Percentiles rank a stretch among this genome's conserved stretches.
These are phyloP conservation scores for Gobio gobio DNA, from an alignment of 2,113 vertebrate species.

Conservation along the genomic window DNA sequence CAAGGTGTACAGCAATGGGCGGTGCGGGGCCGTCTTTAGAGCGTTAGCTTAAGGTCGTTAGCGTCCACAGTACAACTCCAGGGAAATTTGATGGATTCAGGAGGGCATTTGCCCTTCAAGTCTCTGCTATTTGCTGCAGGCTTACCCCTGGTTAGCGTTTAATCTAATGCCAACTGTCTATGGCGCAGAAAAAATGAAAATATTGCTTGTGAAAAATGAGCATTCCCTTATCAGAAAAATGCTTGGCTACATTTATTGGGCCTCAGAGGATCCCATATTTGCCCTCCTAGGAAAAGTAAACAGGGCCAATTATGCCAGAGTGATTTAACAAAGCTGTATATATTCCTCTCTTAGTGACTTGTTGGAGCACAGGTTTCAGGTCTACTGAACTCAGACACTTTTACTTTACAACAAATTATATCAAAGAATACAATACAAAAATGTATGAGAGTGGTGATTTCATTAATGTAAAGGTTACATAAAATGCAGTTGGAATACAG, in stretches of 20 bases:
- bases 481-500: neutral
- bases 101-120: constrained; percentile 81
- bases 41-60: constrained; percentile 78
- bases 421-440: neutral
- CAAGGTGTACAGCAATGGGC: neutral
- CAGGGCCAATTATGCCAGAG: constrained; percentile 76
- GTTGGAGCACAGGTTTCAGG: constrained; percentile 64
- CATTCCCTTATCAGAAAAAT: constrained; percentile 73
- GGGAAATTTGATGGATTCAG: constrained; percentile 74
- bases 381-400: neutral
- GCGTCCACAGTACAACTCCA: constrained; percentile 53
- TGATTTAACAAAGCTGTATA: constrained; percentile 73
- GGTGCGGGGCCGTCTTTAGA: constrained; percentile 67
- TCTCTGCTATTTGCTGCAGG: constrained; percentile 74
- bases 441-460: neutral
- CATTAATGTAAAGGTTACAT: no score
- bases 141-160: constrained; percentile 72
- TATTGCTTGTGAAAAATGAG: constrained; percentile 80
- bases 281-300: constrained; percentile 74
- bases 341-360: constrained; percentile 71
- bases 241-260: constrained; percentile 74
- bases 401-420: neutral
- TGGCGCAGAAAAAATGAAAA: constrained; percentile 73
- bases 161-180: constrained; percentile 82
- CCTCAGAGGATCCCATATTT: constrained; percentile 71